A percentile compares a stretch with the other conserved stretches of the same genome.
Conservation (phyloP, 2,888 invertebrate species). For the Agrilus mali region DNA sequence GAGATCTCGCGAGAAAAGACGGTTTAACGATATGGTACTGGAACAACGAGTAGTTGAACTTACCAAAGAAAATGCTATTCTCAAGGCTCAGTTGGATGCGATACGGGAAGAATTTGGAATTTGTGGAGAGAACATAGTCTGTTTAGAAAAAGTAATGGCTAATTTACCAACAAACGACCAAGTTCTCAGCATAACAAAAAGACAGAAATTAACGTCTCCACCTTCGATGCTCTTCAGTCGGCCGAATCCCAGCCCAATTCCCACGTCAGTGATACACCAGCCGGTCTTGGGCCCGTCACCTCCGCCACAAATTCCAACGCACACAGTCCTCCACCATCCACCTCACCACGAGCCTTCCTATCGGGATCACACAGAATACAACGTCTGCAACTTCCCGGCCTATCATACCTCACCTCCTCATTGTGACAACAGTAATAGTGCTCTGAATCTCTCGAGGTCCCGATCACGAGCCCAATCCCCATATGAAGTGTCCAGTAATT, state of each 20-base stretch:
- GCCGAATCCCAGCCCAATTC: conserved; percentile 39
- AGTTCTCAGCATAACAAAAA: conserved; percentile 70
- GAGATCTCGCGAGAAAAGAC: conserved; percentile 88
- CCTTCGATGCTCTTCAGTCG: conserved; percentile 42
- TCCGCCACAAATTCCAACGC: conserved; percentile 41
- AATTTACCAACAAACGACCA: conserved; percentile 76
- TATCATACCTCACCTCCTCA: conserved; percentile 19
- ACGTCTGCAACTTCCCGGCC: conserved; percentile 26
- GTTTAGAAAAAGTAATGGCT: conserved; percentile 79
- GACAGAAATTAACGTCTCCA: conserved; percentile 42
- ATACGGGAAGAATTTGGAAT: conserved; percentile 90
- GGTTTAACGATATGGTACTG: conserved; percentile 92
- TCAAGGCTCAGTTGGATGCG: conserved; percentile 84
- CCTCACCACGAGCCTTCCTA: conserved; percentile 37
- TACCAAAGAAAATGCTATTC: conserved; percentile 88
- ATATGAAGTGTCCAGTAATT: conserved; percentile 68
- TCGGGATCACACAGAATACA: conserved; percentile 37
- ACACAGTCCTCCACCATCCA: conserved; percentile 38
- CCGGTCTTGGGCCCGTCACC: conserved; percentile 35
- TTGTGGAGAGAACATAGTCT: conserved; percentile 73
- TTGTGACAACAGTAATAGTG: conserved; percentile 42
- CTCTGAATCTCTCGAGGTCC: conserved; percentile 55
- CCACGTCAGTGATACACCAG: conserved; percentile 49
- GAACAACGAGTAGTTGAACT: conserved; percentile 89
- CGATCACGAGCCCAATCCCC: conserved; percentile 47